Base-by-base conservation (phyloP, 1,140 invertebrate genomes). In the Drosophila funebris region DNA sequence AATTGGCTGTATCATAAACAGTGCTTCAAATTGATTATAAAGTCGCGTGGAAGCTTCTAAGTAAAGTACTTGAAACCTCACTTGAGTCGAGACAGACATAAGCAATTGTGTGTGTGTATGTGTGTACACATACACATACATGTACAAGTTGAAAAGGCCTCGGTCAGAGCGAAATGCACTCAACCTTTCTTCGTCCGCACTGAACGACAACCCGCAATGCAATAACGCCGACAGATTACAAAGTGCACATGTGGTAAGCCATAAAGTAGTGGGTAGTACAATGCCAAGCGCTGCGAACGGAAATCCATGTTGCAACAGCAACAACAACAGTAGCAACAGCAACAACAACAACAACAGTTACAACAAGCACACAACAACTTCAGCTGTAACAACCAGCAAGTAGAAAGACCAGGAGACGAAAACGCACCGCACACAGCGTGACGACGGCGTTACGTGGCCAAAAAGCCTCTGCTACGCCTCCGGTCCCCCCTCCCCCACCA, bases 191-290 rank as follows among this genome's bases (percentile, higher is more conserved):
- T 74, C 58, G 3, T 69, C 73, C 16, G 27, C 31, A 11, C 11
- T 24, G 41, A 33, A 31, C 62, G 46, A 58, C 62, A 39, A 58
- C 36, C 63, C 78, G 63, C 82, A 87, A 85, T 82, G 81, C 82
- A 87, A 87, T 87, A 87, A 87, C 82, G 84, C 83, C 79, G 83
- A 73, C 83, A 88, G 83, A 89, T 88, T 88, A 88, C 84, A 88
- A 88, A 89, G 84, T 88, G 83, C 83, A 88, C 83, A 88, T 88
- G 83, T 66, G 83, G 83, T 88, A 78, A 82, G 83, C 84, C 84
- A 70, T 73, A 66, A 78, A 88, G 79, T 73, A 76, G 76, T 83
- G 76, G 79, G 58, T 67, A 63, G 70, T 52, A 71, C 70, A 61
- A 61, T 62, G 60, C 48, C 60, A n/a, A n/a, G 61, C 16, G 69